Evolutionary conservation across 2,113 vertebrate genomes (phyloP).

Genomic region (Colaptes auratus): DNA sequence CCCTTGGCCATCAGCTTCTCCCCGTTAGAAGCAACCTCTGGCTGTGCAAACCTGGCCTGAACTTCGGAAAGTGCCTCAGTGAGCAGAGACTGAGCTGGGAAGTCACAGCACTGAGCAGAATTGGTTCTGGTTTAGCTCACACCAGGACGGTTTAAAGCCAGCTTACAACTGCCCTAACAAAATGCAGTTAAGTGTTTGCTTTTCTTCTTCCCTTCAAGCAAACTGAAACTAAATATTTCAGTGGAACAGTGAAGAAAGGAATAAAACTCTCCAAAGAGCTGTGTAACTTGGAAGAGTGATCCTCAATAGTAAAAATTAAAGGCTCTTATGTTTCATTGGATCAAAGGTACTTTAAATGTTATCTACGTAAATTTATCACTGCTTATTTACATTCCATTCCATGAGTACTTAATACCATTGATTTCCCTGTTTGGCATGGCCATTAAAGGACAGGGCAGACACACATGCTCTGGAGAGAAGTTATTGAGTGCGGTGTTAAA

Average conservation of each 20-base stretch:
- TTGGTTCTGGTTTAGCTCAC: no score
- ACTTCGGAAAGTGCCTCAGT: no score
- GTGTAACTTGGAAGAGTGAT: neutral
- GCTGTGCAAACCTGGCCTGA: no score
- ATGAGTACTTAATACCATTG: constrained; percentile 36
- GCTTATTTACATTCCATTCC: constrained; percentile 23
- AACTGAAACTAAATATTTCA: neutral
- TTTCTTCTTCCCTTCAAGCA: neutral
- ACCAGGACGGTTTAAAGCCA: neutral
- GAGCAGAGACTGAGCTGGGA: no score
- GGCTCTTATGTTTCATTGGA: neutral
- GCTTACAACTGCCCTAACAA: neutral
- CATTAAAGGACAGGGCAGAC: constrained; percentile 26
- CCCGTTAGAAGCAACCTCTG: no score
- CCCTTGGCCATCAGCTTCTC: no score
- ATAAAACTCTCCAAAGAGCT: neutral
- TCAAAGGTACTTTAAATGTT: neutral
- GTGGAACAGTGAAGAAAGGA: neutral
- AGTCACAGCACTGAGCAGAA: no score
- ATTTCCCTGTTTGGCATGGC: constrained; percentile 30
- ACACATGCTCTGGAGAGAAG: neutral
- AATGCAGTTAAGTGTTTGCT: neutral
- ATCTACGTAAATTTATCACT: neutral
- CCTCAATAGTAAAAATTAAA: neutral
- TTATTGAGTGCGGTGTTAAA: constrained; percentile 43